phyloP scores from a whole-genome alignment of 2,113 vertebrate species.

The Alouatta palliata region DNA sequence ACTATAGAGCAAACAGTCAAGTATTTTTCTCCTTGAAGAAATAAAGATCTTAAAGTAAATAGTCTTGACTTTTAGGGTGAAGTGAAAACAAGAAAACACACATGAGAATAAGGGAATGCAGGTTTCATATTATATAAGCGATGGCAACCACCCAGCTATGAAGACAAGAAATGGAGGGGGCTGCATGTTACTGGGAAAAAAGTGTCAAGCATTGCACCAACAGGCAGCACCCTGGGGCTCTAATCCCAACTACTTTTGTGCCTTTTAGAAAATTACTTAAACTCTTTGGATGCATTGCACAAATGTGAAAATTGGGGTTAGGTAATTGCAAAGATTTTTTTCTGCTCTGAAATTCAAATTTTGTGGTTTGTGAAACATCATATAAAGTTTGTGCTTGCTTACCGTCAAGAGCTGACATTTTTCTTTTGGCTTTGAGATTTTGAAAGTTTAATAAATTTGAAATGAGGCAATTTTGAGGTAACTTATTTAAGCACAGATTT shows the following conservation, averaged over 20 bases:
- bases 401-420: slow-evolving; percentile 25
- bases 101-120: background rate
- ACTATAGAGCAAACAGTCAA: background rate
- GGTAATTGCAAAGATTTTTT: background rate
- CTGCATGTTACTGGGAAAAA: background rate
- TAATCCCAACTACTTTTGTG: background rate
- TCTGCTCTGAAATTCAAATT: slow-evolving; percentile 13
- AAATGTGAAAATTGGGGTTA: background rate
- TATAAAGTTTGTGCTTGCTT: background rate
- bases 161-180: background rate
- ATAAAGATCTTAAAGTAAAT: background rate
- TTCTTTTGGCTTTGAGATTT: background rate
- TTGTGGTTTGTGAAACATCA: background rate
- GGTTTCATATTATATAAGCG: background rate
- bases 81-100: background rate
- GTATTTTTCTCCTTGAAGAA: background rate
- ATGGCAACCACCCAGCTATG: background rate
- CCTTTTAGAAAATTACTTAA: background rate
- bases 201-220: background rate
- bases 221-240: background rate
- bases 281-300: background rate
- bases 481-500: slow-evolving; percentile 41
- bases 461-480: background rate
- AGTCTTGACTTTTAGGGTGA: slow-evolving; percentile 4
- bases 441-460: slow-evolving; percentile 50